phyloP scores from a whole-genome alignment of 2,888 invertebrate genomes.

The Caenorhabditis panamensis region DNA sequence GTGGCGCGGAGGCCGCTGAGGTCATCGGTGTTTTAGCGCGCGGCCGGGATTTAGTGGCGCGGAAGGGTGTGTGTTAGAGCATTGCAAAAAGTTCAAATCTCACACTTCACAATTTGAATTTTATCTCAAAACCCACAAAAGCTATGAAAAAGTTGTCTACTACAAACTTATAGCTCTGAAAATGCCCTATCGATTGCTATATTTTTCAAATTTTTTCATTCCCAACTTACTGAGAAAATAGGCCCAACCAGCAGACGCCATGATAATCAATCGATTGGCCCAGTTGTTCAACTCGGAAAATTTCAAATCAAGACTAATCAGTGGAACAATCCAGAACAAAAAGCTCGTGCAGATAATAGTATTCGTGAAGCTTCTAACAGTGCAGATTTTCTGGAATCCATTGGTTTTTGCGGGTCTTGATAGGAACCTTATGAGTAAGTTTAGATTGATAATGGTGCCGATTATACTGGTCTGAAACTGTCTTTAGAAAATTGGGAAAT shows the following conservation, averaged over 20 bases:
- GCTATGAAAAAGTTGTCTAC: too few species aligned
- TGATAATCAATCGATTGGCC: neutral
- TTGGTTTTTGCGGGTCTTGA: constrained; percentile 13
- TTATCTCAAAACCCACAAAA: too few species aligned
- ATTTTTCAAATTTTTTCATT: neutral
- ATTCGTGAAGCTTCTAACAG: constrained; percentile 38
- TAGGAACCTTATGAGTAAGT: constrained; percentile 24
- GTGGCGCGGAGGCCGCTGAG: too few species aligned
- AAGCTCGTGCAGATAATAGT: constrained; percentile 25
- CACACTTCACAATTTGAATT: too few species aligned
- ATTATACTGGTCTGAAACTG: constrained; percentile 26
- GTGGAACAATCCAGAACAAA: constrained; percentile 39
- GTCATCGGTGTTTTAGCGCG: too few species aligned
- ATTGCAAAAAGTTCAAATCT: too few species aligned
- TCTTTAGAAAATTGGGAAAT: too few species aligned
- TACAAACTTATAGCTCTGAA: too few species aligned
- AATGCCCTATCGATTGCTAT: too few species aligned
- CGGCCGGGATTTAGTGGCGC: too few species aligned
- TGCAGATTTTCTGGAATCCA: constrained; percentile 45
- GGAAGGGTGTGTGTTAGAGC: too few species aligned
- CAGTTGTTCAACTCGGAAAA: neutral
- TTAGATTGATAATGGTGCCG: constrained; percentile 28
- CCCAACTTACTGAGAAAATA: neutral
- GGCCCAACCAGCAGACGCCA: neutral
- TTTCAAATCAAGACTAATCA: constrained; percentile 7